Conservation (phyloP, 1,140 invertebrate genomes). For the Mactra quadrangularis region DNA sequence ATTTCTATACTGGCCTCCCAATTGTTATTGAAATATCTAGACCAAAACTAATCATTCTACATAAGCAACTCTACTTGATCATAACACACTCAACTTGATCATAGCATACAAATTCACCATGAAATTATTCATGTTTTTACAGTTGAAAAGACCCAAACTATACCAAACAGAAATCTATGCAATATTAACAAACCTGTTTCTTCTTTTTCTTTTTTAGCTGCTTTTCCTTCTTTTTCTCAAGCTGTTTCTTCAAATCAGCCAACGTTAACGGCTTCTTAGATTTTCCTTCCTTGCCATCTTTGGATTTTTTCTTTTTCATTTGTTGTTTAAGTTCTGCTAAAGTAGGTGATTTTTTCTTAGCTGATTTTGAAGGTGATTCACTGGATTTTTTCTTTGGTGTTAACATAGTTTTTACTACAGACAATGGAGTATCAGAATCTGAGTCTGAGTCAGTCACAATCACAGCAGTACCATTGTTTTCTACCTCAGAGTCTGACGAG, state of each 20-base stretch:
- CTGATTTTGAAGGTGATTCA: constrained; percentile 32
- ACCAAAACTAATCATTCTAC: no score
- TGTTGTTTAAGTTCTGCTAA: constrained; percentile 34
- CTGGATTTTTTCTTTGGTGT: constrained; percentile 46
- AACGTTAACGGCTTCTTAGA: constrained; percentile 38
- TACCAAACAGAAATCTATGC: no score
- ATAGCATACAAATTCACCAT: no score
- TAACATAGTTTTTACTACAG: constrained; percentile 40
- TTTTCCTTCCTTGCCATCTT: constrained; percentile 57
- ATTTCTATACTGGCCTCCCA: no score
- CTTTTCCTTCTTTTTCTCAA: constrained; percentile 65
- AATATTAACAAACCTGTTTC: constrained; percentile 58
- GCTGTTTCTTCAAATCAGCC: constrained; percentile 52
- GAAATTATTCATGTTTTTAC: no score
- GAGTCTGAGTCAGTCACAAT: constrained; percentile 26
- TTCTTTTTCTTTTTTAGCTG: constrained; percentile 52
- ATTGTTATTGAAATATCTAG: no score
- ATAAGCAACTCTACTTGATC: no score
- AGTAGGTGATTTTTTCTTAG: constrained; percentile 63
- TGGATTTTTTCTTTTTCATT: constrained; percentile 63
- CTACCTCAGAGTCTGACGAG: constrained; percentile 32
- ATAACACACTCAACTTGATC: no score
- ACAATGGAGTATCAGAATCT: constrained; percentile 50
- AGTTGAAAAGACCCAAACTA: no score
- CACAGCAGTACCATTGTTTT: neutral